These are phyloP conservation scores for Tetramorium alpestre DNA, from an alignment of 1,140 invertebrate species.

Conservation along the genomic window DNA sequence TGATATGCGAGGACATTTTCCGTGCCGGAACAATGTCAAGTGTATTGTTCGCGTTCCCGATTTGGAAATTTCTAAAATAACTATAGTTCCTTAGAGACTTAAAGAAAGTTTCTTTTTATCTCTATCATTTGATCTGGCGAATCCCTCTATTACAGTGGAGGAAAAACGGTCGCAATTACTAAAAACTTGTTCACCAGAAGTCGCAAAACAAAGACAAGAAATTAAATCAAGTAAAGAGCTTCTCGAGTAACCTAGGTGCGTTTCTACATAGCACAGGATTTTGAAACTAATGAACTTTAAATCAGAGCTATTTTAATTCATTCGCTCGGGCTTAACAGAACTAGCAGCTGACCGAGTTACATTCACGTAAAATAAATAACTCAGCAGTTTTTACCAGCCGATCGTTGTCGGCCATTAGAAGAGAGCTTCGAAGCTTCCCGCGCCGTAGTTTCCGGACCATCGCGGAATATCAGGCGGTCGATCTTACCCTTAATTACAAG, in stretches of 20 bases:
- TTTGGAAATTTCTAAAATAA: background rate
- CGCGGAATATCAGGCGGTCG: constrained; percentile 58
- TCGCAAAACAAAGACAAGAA: background rate
- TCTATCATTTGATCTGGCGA: background rate
- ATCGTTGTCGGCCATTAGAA: constrained; percentile 31
- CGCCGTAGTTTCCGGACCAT: constrained; percentile 33
- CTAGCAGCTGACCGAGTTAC: background rate
- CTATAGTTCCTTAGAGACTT: background rate
- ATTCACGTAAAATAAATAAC: constrained; percentile 23
- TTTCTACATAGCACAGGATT: background rate
- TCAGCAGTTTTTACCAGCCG: background rate
- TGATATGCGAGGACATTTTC: constrained; percentile 15
- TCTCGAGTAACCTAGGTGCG: background rate
- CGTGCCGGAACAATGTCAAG: background rate
- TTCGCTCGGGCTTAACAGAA: background rate
- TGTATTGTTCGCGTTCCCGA: background rate
- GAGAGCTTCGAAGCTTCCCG: constrained; percentile 5
- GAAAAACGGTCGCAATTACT: background rate
- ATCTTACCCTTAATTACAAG: constrained; percentile 69
- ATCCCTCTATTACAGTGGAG: background rate
- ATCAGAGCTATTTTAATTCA: background rate
- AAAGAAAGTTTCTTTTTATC: background rate
- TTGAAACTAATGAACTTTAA: constrained; percentile 1
- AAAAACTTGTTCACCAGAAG: background rate
- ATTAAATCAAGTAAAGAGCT: background rate